phyloP scores from a whole-genome alignment of 37 sponge, comb jelly and placozoan genomes.

The Hexactinellida sp. region DNA sequence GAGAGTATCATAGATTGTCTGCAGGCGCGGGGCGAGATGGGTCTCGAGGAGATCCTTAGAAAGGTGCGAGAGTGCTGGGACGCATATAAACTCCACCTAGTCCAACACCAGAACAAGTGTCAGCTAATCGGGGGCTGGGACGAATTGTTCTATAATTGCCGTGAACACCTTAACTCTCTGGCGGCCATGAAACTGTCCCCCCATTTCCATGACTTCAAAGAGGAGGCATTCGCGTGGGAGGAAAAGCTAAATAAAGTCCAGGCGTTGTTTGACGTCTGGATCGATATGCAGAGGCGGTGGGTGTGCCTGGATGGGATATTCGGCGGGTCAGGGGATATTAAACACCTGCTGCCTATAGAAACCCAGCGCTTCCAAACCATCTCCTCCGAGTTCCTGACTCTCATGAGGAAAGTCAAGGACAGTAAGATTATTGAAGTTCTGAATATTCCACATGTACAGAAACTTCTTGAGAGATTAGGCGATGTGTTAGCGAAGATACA shows the following conservation, averaged over 20 bases:
- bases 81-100: slow-evolving; percentile 70
- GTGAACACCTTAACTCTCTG: no score
- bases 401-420: slow-evolving; percentile 94
- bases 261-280: slow-evolving; percentile 92
- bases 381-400: slow-evolving; percentile 74
- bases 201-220: slow-evolving; percentile 93
- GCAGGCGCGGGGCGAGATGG: slow-evolving; percentile 93
- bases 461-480: slow-evolving; percentile 78
- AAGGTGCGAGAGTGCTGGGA: slow-evolving; percentile 89
- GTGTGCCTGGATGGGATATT: slow-evolving; percentile 96
- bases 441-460: slow-evolving; percentile 79
- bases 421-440: slow-evolving; percentile 80
- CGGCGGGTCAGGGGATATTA: slow-evolving; percentile 80
- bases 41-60: slow-evolving; percentile 86
- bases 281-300: slow-evolving; percentile 94
- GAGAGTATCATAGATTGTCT: no score
- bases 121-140: slow-evolving; percentile 86
- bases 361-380: slow-evolving; percentile 70
- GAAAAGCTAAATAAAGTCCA: slow-evolving; percentile 90
- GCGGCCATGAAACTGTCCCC: slow-evolving; percentile 97
- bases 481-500: slow-evolving; percentile 94
- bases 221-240: slow-evolving; percentile 91
- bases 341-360: slow-evolving; percentile 85
- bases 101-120: slow-evolving; percentile 96
- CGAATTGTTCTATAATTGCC: slow-evolving; percentile 91